Evolutionary conservation across 2,797 vertebrate species (phyloP), one percentile per base, ranked within the genome.

Genomic region (Typhlichthys subterraneus): DNA sequence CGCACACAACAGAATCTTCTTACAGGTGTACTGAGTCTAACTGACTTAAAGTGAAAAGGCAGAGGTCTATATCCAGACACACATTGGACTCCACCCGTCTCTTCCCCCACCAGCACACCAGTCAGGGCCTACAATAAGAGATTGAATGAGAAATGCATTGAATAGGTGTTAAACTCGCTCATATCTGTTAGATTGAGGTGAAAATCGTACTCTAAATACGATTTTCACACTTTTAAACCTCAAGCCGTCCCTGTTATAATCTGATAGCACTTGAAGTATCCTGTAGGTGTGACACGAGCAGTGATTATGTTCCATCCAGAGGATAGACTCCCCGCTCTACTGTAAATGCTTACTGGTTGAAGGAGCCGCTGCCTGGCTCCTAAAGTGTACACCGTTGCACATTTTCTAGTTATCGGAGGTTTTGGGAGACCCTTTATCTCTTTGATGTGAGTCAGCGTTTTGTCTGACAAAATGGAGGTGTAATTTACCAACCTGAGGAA

Each of bases 361-460:
- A 61, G 47, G 17, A 52, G 45, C 45, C 6, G 8, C 53, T 55
- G 45, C 59, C 13, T 47, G 15, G 1, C 54, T 49, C n/a, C 49
- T 47, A 5, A 53, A 59, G 42, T 23, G 14, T 4, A 1, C 53
- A 13, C 38, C 17, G 47, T 62, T 65, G 49, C 47, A 63, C 61
- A 7, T 61, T 47, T 59, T n/a, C 62, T 12, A 59, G 12, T 64
- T 52, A 61, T 55, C 51, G 0, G 51, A 58, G 63, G 45, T 59
- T 67, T 60, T 54, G 69, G 54, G 49, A 73, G 49, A 33, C 62
- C 51, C 56, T 38, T 72, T 65, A 55, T 59, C 57, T 52, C 33
- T 50, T 33, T 45, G 50, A 60, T 53, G 23, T 48, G 68, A 75
- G 59, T 80, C 75, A 77, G 73, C 67, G 57, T 61, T 63, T 63